Evolutionary conservation across 2,797 vertebrate species (phyloP).

Genomic region (Cynopterus sphinx): DNA sequence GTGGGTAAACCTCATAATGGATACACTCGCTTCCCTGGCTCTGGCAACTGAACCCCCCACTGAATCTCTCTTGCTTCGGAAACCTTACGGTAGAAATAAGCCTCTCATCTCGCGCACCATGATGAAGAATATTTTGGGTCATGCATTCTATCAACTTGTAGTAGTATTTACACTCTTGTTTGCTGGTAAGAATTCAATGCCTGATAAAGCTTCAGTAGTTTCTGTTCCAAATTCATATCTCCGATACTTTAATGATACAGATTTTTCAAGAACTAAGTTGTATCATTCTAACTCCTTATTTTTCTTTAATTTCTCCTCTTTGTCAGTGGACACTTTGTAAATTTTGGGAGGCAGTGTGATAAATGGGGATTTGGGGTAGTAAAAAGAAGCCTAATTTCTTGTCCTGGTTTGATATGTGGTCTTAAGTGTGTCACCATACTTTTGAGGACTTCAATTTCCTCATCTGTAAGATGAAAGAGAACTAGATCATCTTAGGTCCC

Average conservation of each 20-base stretch:
- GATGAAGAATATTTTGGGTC: conserved; percentile 99
- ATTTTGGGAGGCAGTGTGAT: neutral
- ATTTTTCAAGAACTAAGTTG: neutral
- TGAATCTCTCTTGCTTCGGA: conserved; percentile 95
- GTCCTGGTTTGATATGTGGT: neutral
- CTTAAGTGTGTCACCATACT: neutral
- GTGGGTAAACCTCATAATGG: conserved; percentile 99
- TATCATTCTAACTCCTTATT: neutral
- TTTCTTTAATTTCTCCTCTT: neutral
- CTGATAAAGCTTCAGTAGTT: conserved; percentile 1
- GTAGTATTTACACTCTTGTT: conserved; percentile 97
- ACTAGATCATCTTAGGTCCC: neutral
- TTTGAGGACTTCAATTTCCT: neutral
- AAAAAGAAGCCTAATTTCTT: neutral
- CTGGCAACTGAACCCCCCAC: conserved; percentile 99
- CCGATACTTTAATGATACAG: neutral
- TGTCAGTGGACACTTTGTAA: neutral
- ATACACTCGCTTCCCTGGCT: conserved; percentile 97
- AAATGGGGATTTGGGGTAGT: neutral
- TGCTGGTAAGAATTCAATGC: conserved; percentile 89
- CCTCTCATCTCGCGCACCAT: conserved; percentile 99
- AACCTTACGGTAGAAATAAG: conserved; percentile 98
- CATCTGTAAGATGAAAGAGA: neutral
- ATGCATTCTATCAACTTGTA: conserved; percentile 95
- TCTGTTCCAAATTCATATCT: neutral